These are phyloP conservation scores for Etheostoma spectabile DNA, from an alignment of 2,113 vertebrate species.

Conservation along the genomic window DNA sequence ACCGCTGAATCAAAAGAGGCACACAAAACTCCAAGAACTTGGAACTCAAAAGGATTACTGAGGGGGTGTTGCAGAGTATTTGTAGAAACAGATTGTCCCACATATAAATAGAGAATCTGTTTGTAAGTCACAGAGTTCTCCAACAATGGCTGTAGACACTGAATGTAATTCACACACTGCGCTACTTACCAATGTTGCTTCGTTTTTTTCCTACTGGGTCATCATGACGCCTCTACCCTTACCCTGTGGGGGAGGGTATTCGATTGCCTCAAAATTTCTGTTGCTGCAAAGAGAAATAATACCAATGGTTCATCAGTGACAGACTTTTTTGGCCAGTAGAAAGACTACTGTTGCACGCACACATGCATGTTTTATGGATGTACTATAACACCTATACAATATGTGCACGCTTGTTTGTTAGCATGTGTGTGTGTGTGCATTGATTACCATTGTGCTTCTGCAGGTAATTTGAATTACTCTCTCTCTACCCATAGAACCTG, in stretches of 20 bases:
- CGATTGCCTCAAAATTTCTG: slow-evolving; percentile 12
- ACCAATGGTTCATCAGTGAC: slow-evolving; percentile 3
- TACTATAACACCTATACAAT: neutral
- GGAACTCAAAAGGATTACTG: slow-evolving; percentile 28
- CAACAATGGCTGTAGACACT: neutral
- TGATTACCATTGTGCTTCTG: slow-evolving; percentile 42
- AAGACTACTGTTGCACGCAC: neutral
- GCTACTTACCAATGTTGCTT: neutral
- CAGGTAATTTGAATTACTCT: slow-evolving; percentile 49
- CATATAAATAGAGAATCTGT: slow-evolving; percentile 24
- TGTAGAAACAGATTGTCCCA: slow-evolving; percentile 37
- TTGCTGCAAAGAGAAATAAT: slow-evolving; percentile 12
- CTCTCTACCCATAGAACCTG: slow-evolving; percentile 7
- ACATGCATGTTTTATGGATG: slow-evolving; percentile 1
- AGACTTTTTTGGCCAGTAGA: slow-evolving; percentile 8
- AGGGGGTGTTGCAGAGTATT: slow-evolving; percentile 45
- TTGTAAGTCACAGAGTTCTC: slow-evolving; percentile 11
- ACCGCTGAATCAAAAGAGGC: slow-evolving; percentile 8
- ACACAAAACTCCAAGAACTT: slow-evolving; percentile 16
- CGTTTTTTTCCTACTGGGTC: neutral
- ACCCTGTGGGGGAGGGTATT: neutral
- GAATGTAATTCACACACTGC: slow-evolving; percentile 1
- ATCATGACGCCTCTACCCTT: neutral
- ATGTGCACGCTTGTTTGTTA: neutral
- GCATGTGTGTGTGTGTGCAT: slow-evolving; percentile 15